A percentile compares a stretch with the other conserved stretches of the same genome.
phyloP scores from a whole-genome alignment of 2,888 invertebrate genomes.

The Linyphia triangularis region DNA sequence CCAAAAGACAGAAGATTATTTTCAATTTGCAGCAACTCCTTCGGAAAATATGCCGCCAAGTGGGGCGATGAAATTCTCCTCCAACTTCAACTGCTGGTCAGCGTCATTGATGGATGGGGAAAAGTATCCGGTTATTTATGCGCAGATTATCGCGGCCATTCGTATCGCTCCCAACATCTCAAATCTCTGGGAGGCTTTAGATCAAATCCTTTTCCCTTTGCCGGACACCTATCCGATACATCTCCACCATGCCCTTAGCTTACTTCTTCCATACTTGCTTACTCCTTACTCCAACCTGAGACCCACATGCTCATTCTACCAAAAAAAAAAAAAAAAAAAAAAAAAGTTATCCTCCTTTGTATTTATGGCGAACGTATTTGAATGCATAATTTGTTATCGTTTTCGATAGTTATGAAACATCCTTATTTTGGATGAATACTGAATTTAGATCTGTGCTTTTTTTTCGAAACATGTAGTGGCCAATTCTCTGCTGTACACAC shows the following conservation, averaged over 20 bases:
- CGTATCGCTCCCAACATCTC: conserved; percentile 50
- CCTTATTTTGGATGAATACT: no score
- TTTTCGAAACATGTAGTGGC: no score
- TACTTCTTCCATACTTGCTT: not conserved
- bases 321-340: no score
- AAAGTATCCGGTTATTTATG: conserved; percentile 73
- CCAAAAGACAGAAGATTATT: no score
- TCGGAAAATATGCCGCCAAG: conserved; percentile 14
- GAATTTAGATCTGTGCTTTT: no score
- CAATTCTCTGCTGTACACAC: no score
- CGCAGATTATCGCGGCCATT: conserved; percentile 71
- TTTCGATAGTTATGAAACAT: no score
- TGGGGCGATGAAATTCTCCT: conserved; percentile 11
- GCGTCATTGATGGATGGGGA: conserved; percentile 64
- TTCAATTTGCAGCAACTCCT: no score
- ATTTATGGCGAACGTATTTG: no score
- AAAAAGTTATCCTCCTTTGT: no score
- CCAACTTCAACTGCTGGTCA: conserved; percentile 39
- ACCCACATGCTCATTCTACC: no score
- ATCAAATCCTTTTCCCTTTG: conserved; percentile 7
- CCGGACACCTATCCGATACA: not conserved
- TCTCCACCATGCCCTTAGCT: not conserved
- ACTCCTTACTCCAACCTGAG: not conserved
- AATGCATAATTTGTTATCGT: no score
- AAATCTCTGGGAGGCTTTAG: conserved; percentile 47